Evolutionary conservation across 2,113 vertebrate species (phyloP), one percentile per base, ranked within the genome.

Genomic region (Nycticorax nycticorax): DNA sequence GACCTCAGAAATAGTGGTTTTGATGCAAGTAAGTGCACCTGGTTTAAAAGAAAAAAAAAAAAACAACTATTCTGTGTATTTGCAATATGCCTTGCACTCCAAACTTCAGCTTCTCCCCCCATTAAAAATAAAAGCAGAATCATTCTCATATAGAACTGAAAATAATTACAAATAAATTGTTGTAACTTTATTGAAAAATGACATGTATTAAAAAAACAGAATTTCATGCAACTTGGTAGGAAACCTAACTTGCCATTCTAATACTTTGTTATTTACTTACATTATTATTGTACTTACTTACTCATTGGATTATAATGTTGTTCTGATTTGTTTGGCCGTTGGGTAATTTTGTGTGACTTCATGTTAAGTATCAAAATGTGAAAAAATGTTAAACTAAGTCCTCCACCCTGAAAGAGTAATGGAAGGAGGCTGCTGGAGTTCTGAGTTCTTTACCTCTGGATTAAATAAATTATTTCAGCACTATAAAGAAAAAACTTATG

Each of bases 391-490:
- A 89, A 95, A 74, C 33, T 12, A 1, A 15, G 6, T 93, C 50
- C 39, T 80, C 33, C 32, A 52, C 52, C 85, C 87, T 67, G 67
- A 93, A 95, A 96, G 92, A 97, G 82, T 96, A 98, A 93, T 92
- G 74, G 57, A 94, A 92, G 84, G 95, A 92, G 89, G 79, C 63
- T 98, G 92, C 87, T 83, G 41, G 80, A 60, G 77, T 94, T 77
- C 69, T 91, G 64, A 94, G 53, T 62, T 96, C 91, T 97, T 94
- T 94, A 93, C 39, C 77, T 97, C 93, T 91, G 89, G 68, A 91
- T 98, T 92, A 98, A 98, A 98, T 98, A 96, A 96, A 98, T 98
- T 98, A 97, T 98, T 98, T 97, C 97, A 98, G 97, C 96, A 56
- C 91, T 94, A 80, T 97, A 97, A 98, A 98, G 89, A 77, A 81